phyloP scores from a whole-genome alignment of 2,113 vertebrate species.

The Montifringilla adamsi region DNA sequence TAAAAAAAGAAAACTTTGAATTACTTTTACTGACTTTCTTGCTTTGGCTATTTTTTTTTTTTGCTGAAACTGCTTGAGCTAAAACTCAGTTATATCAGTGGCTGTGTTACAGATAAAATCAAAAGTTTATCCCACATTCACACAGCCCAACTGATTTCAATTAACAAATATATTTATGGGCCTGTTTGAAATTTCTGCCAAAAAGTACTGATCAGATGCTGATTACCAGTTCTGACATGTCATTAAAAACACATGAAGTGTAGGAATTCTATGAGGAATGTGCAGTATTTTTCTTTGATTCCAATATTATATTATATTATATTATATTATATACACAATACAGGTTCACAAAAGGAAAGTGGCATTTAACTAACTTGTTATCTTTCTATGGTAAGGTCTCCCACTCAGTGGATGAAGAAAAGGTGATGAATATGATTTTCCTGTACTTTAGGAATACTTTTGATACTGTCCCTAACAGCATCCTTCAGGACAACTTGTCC shows the following conservation, averaged over 20 bases:
- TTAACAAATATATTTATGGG: not conserved
- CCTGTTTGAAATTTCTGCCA: not conserved
- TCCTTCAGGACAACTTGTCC: not conserved
- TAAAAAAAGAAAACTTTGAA: not conserved
- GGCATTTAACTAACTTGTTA: not conserved
- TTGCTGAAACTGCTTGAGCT: not conserved
- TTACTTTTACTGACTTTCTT: not conserved
- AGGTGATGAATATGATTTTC: rapidly evolving
- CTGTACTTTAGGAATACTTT: not conserved
- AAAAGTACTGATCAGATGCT: not conserved
- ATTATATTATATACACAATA: not conserved
- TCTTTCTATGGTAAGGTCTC: not conserved
- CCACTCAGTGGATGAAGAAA: not conserved
- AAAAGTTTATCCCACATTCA: not conserved
- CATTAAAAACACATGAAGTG: not conserved
- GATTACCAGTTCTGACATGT: not conserved
- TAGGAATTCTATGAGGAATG: not conserved
- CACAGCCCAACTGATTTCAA: not conserved
- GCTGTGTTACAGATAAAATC: not conserved
- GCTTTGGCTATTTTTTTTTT: not conserved
- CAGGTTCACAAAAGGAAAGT: not conserved
- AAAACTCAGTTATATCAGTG: not conserved
- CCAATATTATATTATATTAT: too few species aligned
- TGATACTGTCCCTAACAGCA: not conserved
- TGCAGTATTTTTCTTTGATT: not conserved